phyloP scores from a whole-genome alignment of 2,797 vertebrate species.

The Myotis vivesi region DNA sequence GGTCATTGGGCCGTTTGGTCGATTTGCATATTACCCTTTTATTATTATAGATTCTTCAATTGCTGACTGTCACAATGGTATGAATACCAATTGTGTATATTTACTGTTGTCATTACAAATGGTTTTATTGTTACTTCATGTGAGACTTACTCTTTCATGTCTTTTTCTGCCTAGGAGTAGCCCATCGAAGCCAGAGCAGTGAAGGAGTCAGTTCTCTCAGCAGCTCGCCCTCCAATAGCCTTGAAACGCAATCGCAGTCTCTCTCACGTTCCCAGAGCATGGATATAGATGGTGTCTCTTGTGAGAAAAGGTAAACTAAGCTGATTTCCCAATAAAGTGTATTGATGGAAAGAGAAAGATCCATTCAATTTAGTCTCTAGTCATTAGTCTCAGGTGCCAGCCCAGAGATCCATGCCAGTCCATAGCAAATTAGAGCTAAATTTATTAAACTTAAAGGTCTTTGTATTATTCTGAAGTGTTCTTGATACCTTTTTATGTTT shows the following conservation, averaged over 20 bases:
- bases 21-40: no score
- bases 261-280: constrained; percentile 99
- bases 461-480: neutral
- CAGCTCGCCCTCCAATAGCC: constrained; percentile 99
- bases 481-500: neutral
- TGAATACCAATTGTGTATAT: no score
- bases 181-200: constrained; percentile 98
- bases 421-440: neutral
- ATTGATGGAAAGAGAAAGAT: neutral
- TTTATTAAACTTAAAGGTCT: neutral
- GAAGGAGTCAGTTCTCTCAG: constrained; percentile 99
- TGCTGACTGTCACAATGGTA: rapidly evolving
- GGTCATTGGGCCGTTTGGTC: no score
- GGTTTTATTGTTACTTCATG: rapidly evolving
- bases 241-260: constrained; percentile 98
- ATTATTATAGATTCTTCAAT: neutral
- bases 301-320: constrained; percentile 95
- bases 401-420: neutral
- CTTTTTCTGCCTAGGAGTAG: constrained; percentile 88
- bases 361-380: neutral
- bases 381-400: neutral
- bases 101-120: neutral
- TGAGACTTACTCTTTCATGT: neutral
- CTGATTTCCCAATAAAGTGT: neutral
- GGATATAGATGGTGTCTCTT: constrained; percentile 98